Evolutionary conservation across 1,140 invertebrate species (phyloP), one percentile per base, ranked within the genome.

Genomic region (Prorops nasuta): DNA sequence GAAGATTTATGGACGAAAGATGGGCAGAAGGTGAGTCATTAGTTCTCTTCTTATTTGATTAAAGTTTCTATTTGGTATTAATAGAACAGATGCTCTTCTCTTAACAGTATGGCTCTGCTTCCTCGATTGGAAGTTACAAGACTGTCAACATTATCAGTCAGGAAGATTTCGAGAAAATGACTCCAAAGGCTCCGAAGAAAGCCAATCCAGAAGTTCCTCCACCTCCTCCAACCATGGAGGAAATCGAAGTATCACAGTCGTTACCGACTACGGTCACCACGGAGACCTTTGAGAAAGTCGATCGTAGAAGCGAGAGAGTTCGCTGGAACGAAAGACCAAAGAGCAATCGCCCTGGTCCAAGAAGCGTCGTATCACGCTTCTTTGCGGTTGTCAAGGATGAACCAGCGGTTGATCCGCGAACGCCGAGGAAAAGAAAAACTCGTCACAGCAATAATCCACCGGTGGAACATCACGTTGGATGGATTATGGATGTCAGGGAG

Each of bases 391-490:
- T 89, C n/a, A 96, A 96, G 76, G 89, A 92, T 32, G 81, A 84
- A 44, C 69, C 79, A 7, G 75, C 78, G 0, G 81, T 83, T 42
- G 84, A 86, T 80, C 82, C 80, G 39, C 81, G 67, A 67, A 91
- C 80, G 46, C 86, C 77, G 76, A 79, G 92, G 12, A 96, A 96
- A 77, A 83, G 91, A 46, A 97, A 97, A 80, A 96, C 93, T 3
- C 81, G 90, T 22, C 92, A 97, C 72, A 94, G 90, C 54, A 87
- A 85, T 58, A 95, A 97, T 81, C 93, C 94, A 37, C 92, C 92
- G 0, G 83, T 94, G 34, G 96, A 98, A 69, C 88, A 92, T 66
- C 94, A 98, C 68, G 92, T 99, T 31, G 97, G 96, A 17, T 99
- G 96, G 96, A 88, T 98, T 52, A 88, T 96, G 82, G 94, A 96